Base-by-base conservation (phyloP, 2,113 vertebrate species). In the Condylura cristata region DNA sequence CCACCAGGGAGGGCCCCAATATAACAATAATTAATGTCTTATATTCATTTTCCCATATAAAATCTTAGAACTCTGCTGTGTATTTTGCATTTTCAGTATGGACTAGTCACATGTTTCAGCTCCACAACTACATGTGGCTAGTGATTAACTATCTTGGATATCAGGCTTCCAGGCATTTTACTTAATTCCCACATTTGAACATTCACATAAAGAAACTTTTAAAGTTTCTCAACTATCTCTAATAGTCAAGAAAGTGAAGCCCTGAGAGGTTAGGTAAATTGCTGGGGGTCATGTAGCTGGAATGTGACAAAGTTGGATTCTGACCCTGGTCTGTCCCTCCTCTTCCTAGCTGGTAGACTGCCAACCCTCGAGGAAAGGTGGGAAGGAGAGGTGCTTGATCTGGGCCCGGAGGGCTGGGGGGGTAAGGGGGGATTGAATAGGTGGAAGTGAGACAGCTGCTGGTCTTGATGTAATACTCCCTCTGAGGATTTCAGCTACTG, bases 351-450 rank as follows among this genome's bases (percentile, higher is more conserved):
- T 26, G 34, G 46, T 11, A 17, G 44, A 26, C 30, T 8, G 32
- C 22, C 46, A 85, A 2, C 44, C 39, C 32, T 48, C 2, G 14
- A 61, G 48, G 82, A 34, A n/a, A 46, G 32, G 51, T 88, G 91
- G 75, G 53, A 91, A 85, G 46, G 41, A 72, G 53, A 0, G 0
- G 4, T 22, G 30, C 68, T 84, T 74, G 89, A 90, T 71, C 44
- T n/a, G 79, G 51, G 24, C 12, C 79, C 51, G 34, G 58, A 65
- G 86, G 82, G 39, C 34, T 6, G 48, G 51, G 34, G n/a, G n/a
- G n/a, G n/a, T n/a, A n/a, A n/a, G n/a, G n/a, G n/a, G 32, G 34
- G 58, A 30, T 74, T 75, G 90, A 86, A 91, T 89, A 90, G 91
- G 83, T 72, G 89, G 91, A 90, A 86, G 18, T 32, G 72, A 90